Evolutionary conservation across 92 coral and sea anemone genomes (phyloP).

Genomic region (Zoanthus gigantus): DNA sequence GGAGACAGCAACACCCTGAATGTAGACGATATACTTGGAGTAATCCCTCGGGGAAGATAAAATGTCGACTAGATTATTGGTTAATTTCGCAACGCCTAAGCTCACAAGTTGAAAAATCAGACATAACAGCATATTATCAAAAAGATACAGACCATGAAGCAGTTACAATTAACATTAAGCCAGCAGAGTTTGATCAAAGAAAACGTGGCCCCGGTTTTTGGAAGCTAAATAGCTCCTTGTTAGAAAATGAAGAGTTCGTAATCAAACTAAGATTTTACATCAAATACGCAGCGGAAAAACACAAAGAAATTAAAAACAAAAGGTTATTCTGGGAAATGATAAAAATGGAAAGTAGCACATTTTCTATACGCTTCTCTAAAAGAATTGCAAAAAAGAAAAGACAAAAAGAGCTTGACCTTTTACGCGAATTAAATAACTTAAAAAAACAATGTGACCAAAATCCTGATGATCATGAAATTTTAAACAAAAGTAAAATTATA

Average conservation of each 20-base stretch:
- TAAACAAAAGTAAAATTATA: not conserved
- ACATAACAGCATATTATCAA: constrained; percentile 21
- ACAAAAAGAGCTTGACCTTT: constrained; percentile 18
- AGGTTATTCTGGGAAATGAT: constrained; percentile 39
- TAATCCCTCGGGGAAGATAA: not conserved
- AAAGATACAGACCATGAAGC: constrained; percentile 48
- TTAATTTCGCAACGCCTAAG: constrained; percentile 36
- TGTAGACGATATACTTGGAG: not conserved
- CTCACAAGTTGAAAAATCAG: constrained; percentile 20
- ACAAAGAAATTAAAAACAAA: constrained; percentile 12
- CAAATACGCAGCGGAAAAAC: constrained; percentile 30
- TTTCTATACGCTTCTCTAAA: constrained; percentile 33
- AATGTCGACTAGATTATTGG: constrained; percentile 45
- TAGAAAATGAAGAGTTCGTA: constrained; percentile 41
- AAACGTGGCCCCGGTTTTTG: constrained; percentile 56
- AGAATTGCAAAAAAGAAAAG: constrained; percentile 25
- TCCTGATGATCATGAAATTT: constrained; percentile 1
- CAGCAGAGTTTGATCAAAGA: not conserved
- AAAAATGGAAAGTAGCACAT: constrained; percentile 50
- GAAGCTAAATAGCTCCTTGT: constrained; percentile 55
- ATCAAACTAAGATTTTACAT: constrained; percentile 22
- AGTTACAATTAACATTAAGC: not conserved
- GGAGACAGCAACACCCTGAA: constrained; percentile 49
- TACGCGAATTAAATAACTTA: constrained; percentile 1
- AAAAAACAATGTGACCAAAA: constrained; percentile 16